These are phyloP conservation scores for Trididemnum nubilum DNA, from an alignment of 23 tunicate species.

Conservation along the genomic window DNA sequence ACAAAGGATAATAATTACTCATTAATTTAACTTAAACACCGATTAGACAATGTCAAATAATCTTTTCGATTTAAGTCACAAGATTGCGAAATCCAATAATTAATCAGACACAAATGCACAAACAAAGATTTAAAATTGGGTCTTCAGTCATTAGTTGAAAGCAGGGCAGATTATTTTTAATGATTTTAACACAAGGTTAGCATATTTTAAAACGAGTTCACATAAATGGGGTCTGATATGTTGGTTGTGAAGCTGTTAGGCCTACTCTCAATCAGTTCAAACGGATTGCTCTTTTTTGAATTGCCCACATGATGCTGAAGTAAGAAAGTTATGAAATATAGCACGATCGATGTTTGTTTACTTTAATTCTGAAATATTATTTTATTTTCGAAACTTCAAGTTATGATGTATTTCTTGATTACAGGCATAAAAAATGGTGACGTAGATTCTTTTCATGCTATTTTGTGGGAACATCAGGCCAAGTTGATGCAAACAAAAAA, in stretches of 20 bases:
- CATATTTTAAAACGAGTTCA: background rate
- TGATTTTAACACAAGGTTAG: background rate
- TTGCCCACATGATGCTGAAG: background rate
- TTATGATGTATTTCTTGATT: background rate
- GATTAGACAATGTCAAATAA: too few relatives aligned
- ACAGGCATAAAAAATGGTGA: background rate
- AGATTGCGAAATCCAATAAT: too few relatives aligned
- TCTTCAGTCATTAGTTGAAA: too few relatives aligned
- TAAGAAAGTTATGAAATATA: background rate
- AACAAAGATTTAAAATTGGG: too few relatives aligned
- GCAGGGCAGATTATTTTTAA: too few relatives aligned
- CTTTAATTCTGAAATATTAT: background rate
- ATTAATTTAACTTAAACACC: too few relatives aligned
- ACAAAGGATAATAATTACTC: too few relatives aligned
- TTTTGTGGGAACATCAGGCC: background rate
- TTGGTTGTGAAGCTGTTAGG: background rate
- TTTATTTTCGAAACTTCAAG: background rate
- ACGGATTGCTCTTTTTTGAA: background rate
- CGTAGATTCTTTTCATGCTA: background rate
- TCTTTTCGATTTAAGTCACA: too few relatives aligned
- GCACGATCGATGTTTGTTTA: background rate
- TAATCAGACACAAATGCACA: too few relatives aligned
- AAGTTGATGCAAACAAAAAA: background rate
- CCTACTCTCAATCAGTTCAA: background rate
- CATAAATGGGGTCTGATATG: background rate